These are phyloP conservation scores for Ellobius talpinus DNA, from an alignment of 2,113 vertebrate genomes.

Conservation along the genomic window DNA sequence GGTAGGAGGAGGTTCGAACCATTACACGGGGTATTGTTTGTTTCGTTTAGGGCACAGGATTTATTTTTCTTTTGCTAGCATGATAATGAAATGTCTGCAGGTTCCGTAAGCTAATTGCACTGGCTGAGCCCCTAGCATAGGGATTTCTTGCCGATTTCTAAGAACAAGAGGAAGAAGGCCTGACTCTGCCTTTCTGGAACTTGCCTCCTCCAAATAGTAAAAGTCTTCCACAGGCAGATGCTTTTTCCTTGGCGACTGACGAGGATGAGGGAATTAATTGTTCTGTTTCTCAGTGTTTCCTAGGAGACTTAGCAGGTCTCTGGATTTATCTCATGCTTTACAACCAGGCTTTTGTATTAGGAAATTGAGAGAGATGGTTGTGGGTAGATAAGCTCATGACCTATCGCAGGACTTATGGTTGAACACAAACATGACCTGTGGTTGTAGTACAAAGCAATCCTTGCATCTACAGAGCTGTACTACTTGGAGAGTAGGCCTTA, in stretches of 20 bases:
- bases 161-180: slow-evolving; percentile 15
- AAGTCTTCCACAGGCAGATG: slow-evolving; percentile 2
- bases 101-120: background rate
- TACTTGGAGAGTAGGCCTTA: background rate
- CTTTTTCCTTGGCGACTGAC: slow-evolving; percentile 40
- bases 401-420: slow-evolving; percentile 3
- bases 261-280: slow-evolving; percentile 37
- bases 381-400: slow-evolving; percentile 1
- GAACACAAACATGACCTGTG: slow-evolving; percentile 28
- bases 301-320: slow-evolving; percentile 51
- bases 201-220: background rate
- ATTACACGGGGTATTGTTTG: background rate
- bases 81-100: slow-evolving; percentile 1
- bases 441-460: background rate
- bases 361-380: slow-evolving; percentile 52
- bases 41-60: background rate
- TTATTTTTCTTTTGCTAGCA: slow-evolving; percentile 55
- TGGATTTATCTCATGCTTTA: slow-evolving; percentile 53
- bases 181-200: background rate
- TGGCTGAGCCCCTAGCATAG: background rate
- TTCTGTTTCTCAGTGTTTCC: slow-evolving; percentile 54
- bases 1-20: background rate
- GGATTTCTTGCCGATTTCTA: slow-evolving; percentile 19
- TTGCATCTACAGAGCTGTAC: background rate
- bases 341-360: slow-evolving; percentile 64